A percentile compares a stretch with the other conserved stretches of the same genome.
These are phyloP conservation scores for Drosophila nikananu DNA, from an alignment of 1,140 invertebrate species.

Conservation along the genomic window DNA sequence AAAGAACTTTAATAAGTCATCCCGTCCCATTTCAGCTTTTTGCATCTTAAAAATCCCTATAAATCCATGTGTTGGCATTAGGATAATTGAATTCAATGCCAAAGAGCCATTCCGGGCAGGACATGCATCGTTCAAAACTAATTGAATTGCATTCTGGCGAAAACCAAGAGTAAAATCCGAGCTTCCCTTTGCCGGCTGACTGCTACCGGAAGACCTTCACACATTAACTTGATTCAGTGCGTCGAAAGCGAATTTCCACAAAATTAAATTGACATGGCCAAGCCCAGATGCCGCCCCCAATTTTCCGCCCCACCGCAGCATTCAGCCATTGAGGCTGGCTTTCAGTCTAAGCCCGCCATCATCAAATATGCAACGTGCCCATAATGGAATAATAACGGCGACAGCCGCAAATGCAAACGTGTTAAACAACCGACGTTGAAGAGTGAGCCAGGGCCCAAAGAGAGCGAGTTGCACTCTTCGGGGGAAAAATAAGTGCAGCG, in stretches of 20 bases:
- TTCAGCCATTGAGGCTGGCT: conserved; percentile 3
- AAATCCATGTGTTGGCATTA: conserved; percentile 18
- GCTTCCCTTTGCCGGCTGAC: conserved; percentile 2
- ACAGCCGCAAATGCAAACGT: conserved; percentile 60
- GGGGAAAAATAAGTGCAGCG: conserved; percentile 50
- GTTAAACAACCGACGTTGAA: conserved; percentile 24
- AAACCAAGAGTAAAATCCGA: conserved; percentile 25
- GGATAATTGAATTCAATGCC: conserved; percentile 33
- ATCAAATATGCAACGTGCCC: conserved; percentile 57
- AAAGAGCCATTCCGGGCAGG: conserved; percentile 8
- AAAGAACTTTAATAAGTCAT: background rate
- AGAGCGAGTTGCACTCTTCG: conserved; percentile 14
- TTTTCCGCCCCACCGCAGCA: conserved; percentile 19
- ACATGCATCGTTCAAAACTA: conserved; percentile 39
- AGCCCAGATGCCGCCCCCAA: conserved; percentile 2
- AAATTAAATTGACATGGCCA: conserved; percentile 47
- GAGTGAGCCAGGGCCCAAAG: conserved; percentile 6
- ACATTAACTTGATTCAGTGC: conserved; percentile 48
- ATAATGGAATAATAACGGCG: conserved; percentile 69
- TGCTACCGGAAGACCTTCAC: conserved; percentile 25
- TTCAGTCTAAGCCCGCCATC: conserved; percentile 3
- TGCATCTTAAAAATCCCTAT: background rate
- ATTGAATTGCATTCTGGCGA: conserved; percentile 54
- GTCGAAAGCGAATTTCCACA: conserved; percentile 45
- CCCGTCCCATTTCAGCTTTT: background rate